These are phyloP conservation scores for Acropora yongei DNA, from an alignment of 64 coral and sea anemone genomes.

Conservation along the genomic window DNA sequence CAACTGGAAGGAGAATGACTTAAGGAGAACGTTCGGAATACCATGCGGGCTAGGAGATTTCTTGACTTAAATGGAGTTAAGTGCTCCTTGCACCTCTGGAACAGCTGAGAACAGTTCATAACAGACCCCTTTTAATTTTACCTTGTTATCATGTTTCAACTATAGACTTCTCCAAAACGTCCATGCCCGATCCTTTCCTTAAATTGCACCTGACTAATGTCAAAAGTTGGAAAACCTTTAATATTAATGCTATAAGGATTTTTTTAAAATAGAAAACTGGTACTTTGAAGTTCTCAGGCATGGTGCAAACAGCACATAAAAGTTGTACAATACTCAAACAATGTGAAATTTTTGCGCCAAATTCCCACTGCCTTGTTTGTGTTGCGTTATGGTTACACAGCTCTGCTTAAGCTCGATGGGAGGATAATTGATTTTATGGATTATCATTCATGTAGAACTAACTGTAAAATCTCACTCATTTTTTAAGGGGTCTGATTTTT, in stretches of 20 bases:
- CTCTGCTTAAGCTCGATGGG: not conserved
- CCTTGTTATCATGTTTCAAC: conserved; percentile 27
- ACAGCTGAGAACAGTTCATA: not conserved
- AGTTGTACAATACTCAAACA: not conserved
- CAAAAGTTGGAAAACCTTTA: not conserved
- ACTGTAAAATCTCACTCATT: too few relatives aligned
- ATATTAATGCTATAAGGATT: not conserved
- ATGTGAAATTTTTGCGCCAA: not conserved
- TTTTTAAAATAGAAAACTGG: not conserved
- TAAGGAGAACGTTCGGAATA: too few relatives aligned
- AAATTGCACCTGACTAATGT: not conserved
- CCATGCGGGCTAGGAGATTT: too few relatives aligned
- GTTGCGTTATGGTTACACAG: conserved; percentile 3
- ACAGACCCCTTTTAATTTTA: conserved; percentile 38
- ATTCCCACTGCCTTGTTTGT: not conserved
- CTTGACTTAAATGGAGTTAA: too few relatives aligned
- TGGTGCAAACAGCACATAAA: not conserved
- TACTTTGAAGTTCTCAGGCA: conserved; percentile 2
- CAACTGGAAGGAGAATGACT: too few relatives aligned
- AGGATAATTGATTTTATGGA: not conserved
- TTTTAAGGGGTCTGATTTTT: too few relatives aligned
- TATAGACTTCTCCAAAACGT: conserved; percentile 27
- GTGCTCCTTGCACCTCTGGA: too few relatives aligned
- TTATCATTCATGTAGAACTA: too few relatives aligned
- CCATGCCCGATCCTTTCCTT: conserved; percentile 9